Evolutionary conservation across 1,140 invertebrate genomes (phyloP).

Genomic region (Nymphalis io): DNA sequence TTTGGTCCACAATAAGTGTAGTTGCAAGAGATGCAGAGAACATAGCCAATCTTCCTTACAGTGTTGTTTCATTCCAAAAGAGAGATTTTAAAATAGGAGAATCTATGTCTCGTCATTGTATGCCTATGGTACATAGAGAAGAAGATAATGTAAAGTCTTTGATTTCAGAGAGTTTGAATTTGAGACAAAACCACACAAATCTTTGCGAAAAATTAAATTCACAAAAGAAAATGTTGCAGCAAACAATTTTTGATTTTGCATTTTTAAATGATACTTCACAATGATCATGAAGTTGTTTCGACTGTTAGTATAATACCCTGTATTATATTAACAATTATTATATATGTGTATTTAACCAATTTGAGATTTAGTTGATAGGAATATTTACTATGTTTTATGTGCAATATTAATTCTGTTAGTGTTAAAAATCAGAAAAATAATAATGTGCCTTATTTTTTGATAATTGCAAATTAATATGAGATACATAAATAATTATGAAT

Average conservation of each 20-base stretch:
- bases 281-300: neutral
- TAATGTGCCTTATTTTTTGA: neutral
- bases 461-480: neutral
- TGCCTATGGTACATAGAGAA: slow-evolving; percentile 48
- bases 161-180: slow-evolving; percentile 68
- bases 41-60: slow-evolving; percentile 64
- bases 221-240: slow-evolving; percentile 57
- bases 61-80: slow-evolving; percentile 72
- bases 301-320: neutral
- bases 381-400: neutral
- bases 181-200: slow-evolving; percentile 57
- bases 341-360: neutral
- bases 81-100: slow-evolving; percentile 70
- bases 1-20: slow-evolving; percentile 67
- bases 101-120: slow-evolving; percentile 54
- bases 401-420: neutral
- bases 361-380: no score
- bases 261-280: slow-evolving; percentile 54
- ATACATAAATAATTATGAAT: neutral
- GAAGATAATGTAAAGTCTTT: slow-evolving; percentile 60
- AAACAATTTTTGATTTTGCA: slow-evolving; percentile 62
- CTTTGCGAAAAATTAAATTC: slow-evolving; percentile 61
- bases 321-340: no score
- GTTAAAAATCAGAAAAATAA: neutral
- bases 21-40: slow-evolving; percentile 57